Base-by-base conservation (phyloP, 2,113 vertebrate species). In the Phylloscopus whistleri region DNA sequence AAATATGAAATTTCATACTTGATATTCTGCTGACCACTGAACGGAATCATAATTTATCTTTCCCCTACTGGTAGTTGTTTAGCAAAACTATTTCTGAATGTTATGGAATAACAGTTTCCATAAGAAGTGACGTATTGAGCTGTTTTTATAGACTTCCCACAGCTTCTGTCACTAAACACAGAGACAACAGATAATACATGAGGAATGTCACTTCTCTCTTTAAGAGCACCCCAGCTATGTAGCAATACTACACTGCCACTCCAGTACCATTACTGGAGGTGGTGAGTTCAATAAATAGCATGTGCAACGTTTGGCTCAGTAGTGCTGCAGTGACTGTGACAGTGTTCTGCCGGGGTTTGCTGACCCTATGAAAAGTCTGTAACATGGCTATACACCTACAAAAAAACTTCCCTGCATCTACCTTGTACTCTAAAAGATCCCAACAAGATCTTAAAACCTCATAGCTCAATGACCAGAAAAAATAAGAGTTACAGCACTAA, bases 81-180 rank as follows among this genome's bases (percentile, higher is more conserved):
- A 72, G 68, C 51, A 68, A 77, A 96, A 92, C 79, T 86, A 70
- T 90, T 92, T 90, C 85, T 91, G 80, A 89, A 75, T 12, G 13
- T 75, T 68, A 49, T 41, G 53, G 87, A 74, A 86, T 86, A 84
- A 68, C 63, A 68, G 91, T 90, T 95, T 87, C 90, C 66, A 18
- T 85, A 90, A 91, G 64, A 88, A 93, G 68, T 89, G 88, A 93
- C 18, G 14, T 92, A 81, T 88, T 90, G 73, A 94, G 88, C 86
- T 92, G 79, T 90, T 95, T 90, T 81, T 86, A 35, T 72, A 81
- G 86, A 64, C 93, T 90, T 94, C 90, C 87, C 90, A 89, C 83
- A 87, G 86, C 58, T 89, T 90, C 88, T 95, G 85, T 93, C 75
- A 84, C 64, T 70, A 81, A 95, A 93, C 69, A 74, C 62, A 33